These are phyloP conservation scores for Eclectus roratus DNA, from an alignment of 2,113 vertebrate genomes.

Conservation along the genomic window DNA sequence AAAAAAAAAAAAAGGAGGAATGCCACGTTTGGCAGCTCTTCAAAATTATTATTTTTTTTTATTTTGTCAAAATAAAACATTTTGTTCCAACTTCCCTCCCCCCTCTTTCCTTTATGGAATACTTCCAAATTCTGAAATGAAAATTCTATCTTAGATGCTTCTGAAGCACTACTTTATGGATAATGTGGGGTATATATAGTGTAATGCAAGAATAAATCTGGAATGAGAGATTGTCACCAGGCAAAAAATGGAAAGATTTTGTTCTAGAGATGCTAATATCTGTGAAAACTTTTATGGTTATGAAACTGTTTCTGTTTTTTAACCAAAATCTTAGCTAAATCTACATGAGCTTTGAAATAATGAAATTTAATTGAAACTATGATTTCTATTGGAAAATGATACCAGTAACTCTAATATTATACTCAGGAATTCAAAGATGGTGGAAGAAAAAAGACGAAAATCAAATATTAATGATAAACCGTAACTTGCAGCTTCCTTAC, in stretches of 20 bases:
- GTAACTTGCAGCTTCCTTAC: slow-evolving; percentile 54
- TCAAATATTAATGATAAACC: slow-evolving; percentile 7
- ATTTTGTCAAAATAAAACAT: background rate
- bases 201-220: background rate
- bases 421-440: slow-evolving; percentile 66
- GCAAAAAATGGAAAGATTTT: background rate
- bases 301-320: background rate
- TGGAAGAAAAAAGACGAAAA: slow-evolving; percentile 37
- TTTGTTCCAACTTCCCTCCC: background rate
- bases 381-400: background rate
- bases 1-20: background rate
- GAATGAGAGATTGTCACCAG: background rate
- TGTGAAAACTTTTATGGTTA: background rate
- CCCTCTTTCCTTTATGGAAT: background rate
- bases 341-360: background rate
- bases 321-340: background rate
- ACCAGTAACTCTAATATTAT: slow-evolving; percentile 55
- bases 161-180: background rate
- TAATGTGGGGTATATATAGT: background rate
- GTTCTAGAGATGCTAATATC: background rate
- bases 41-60: background rate
- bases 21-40: background rate
- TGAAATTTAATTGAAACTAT: background rate
- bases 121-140: background rate
- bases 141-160: background rate